Evolutionary conservation across 2,888 invertebrate genomes (phyloP), one percentile per base, ranked within the genome.

Genomic region (Hirtodrosophila alboralis): DNA sequence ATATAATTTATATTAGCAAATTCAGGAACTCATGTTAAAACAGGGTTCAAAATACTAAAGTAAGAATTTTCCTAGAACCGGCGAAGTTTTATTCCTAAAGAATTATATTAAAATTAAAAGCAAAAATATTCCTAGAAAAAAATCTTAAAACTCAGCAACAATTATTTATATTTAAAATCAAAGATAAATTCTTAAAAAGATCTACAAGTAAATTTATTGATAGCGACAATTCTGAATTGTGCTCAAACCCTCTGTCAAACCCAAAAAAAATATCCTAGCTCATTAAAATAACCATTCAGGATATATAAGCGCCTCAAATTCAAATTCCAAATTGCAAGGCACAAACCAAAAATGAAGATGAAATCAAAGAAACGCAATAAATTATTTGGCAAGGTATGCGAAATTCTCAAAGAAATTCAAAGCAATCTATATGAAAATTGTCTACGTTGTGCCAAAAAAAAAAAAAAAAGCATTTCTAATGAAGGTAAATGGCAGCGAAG

Each of bases 331-430:
- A 84, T 84, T 72, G 53, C 52, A 26, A 56, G 53, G 67, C 60
- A 60, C 23, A 41, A 43, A 53, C n/a, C n/a, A n/a, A 65, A 73
- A 18, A 38, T 23, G 36, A 47, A 44, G 43, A 43, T 36, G 56
- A 58, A 56, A 68, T 61, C 48, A 51, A 49, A 44, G 4, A 38
- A 74, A 64, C 83, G 85, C 85, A 77, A 81, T 81, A 86, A 81
- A 81, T 81, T 86, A 84, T 81, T 78, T 36, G 40, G 36, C 33
- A 78, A 75, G 61, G 44, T 65, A 57, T 47, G 57, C 49, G 53
- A 78, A 86, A 80, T 60, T 26, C 33, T 21, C 40, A 28, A 44
- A 47, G n/a, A 66, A 75, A 77, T 62, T 43, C 63, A 27, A 9
- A 28, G 52, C 72, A 76, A 65, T 68, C 61, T 52, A 63, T 66